These are phyloP conservation scores for Eupsittula cactorum DNA, from an alignment of 2,113 vertebrate genomes.

Conservation along the genomic window DNA sequence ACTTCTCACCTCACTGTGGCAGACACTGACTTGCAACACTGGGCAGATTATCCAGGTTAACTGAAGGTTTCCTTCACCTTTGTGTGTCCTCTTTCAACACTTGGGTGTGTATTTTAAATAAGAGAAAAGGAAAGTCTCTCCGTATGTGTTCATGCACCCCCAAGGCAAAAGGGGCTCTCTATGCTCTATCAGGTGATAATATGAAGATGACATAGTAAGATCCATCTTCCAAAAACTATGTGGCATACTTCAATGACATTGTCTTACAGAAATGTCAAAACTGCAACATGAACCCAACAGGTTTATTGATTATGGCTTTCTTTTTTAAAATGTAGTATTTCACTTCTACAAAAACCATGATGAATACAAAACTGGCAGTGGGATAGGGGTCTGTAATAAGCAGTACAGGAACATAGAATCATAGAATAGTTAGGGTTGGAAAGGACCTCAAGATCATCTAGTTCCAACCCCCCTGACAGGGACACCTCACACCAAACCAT, in stretches of 20 bases:
- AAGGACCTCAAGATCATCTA: no score
- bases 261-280: background rate
- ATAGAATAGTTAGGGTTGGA: no score
- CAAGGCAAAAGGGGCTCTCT: background rate
- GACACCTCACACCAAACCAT: no score
- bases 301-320: background rate
- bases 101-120: background rate
- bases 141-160: fast-evolving
- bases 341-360: background rate
- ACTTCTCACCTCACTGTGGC: background rate
- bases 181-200: background rate
- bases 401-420: background rate
- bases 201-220: background rate
- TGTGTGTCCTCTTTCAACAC: background rate
- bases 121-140: background rate
- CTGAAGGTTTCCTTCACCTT: background rate
- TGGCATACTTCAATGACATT: background rate
- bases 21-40: background rate
- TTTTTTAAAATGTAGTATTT: background rate
- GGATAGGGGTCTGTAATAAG: background rate
- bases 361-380: background rate
- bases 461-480: no score
- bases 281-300: background rate
- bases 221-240: background rate
- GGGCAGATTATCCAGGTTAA: background rate